These are phyloP conservation scores for Rattus rattus DNA, from an alignment of 2,113 vertebrate genomes.

Conservation along the genomic window DNA sequence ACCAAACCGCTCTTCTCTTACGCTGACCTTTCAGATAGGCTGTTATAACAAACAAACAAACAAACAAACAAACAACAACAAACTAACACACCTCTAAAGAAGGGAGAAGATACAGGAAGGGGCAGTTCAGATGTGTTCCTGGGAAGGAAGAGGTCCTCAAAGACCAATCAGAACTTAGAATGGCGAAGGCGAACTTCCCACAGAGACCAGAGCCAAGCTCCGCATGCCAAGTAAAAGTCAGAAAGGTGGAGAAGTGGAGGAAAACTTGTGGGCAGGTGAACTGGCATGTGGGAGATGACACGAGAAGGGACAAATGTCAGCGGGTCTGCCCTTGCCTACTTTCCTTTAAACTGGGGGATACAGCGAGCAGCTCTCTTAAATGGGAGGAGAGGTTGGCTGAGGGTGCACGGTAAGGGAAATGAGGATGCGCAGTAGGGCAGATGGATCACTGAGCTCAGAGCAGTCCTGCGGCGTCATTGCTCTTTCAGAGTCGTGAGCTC, in stretches of 20 bases:
- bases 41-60: background rate
- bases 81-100: no score
- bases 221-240: background rate
- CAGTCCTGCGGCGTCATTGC: background rate
- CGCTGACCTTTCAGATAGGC: background rate
- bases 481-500: no score
- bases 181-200: accelerated
- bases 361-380: background rate
- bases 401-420: background rate
- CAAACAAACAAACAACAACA: background rate
- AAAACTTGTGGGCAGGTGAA: background rate
- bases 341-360: background rate
- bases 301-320: background rate
- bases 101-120: no score
- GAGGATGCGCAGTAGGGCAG: background rate
- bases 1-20: background rate
- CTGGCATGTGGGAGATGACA: background rate
- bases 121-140: background rate
- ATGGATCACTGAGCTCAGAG: background rate
- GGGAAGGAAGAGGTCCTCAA: background rate
- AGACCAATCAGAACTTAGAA: background rate
- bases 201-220: background rate
- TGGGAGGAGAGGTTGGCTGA: background rate
- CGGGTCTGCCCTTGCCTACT: background rate
- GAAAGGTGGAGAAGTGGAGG: background rate